A percentile compares a stretch with the other conserved stretches of the same genome.
Conservation (phyloP, 2,888 invertebrate genomes). For the Leptinotarsa peninsularis region DNA sequence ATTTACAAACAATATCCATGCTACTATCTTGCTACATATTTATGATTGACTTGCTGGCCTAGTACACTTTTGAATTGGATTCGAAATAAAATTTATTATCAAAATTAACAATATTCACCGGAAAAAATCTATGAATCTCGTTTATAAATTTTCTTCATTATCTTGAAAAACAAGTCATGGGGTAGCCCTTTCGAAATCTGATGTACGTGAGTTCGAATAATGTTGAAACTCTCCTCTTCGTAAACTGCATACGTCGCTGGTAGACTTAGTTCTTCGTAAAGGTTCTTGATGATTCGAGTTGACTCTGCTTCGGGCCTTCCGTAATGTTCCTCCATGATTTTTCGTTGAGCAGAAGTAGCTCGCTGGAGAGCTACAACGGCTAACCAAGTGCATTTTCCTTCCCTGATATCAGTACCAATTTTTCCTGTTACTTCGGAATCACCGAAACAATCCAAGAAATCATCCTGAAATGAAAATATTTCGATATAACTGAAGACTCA, state of each 20-base stretch:
- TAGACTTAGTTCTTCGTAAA: conserved; percentile 83
- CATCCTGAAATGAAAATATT: conserved; percentile 72
- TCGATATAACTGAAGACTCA: no score
- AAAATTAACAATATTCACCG: neutral
- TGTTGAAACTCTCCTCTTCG: conserved; percentile 86
- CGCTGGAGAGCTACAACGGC: conserved; percentile 89
- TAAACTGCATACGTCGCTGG: conserved; percentile 82
- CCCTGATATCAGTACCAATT: conserved; percentile 90
- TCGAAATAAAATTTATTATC: neutral
- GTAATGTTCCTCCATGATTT: conserved; percentile 82
- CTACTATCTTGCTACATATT: neutral
- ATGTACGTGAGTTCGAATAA: conserved; percentile 85
- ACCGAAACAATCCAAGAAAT: conserved; percentile 92
- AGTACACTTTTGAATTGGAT: neutral
- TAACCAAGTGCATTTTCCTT: conserved; percentile 97
- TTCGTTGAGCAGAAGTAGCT: conserved; percentile 77
- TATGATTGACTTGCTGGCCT: neutral
- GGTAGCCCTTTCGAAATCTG: conserved; percentile 86
- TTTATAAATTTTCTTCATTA: conserved; percentile 84
- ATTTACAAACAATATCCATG: neutral
- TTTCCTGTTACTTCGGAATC: conserved; percentile 89
- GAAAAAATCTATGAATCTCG: conserved; percentile 69
- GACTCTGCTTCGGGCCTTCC: conserved; percentile 76
- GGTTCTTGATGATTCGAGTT: conserved; percentile 76
- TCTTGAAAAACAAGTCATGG: conserved; percentile 84